Evolutionary conservation across 2,113 vertebrate species (phyloP), one percentile per base, ranked within the genome.

Genomic region (Bos javanicus): DNA sequence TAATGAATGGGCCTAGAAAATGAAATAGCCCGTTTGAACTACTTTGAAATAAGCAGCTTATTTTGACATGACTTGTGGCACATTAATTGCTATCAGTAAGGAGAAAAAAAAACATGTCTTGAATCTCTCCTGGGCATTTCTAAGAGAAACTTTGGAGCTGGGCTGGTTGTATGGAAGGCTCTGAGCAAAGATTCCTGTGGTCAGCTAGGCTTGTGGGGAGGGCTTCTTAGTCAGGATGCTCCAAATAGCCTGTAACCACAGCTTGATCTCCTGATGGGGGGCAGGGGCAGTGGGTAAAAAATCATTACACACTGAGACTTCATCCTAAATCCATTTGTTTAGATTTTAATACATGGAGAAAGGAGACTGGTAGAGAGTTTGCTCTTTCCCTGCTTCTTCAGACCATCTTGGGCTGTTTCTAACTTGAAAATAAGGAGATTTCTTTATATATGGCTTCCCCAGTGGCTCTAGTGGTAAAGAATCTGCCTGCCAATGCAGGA

Each of bases 1-100:
- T 99, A 99, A 99, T 99, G 98, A 99, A 98, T 97, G 97, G 98
- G 97, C 98, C 97, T 96, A 98, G 98, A 98, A 98, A 98, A 98
- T 52, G 97, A 98, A 99, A 98, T 98, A 97, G 98, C 94, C 96
- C 64, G 33, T 98, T 97, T 97, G 97, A 97, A 96, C 92, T 97
- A 93, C 98, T 98, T 98, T 98, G 97, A 98, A 98, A 98, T 86
- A 98, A 98, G 98, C 98, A 97, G 96, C 96, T 97, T 98, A 97
- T 98, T 98, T 98, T 95, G 97, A 97, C 97, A 97, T 96, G 97
- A 97, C 97, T 98, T 87, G 50, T 92, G 97, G 96, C 95, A 97
- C 96, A 98, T 98, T 98, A 98, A 98, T 97, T 98, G 96, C 98
- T 97, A 98, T 98, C 98, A 96, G 95, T 97, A 98, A 98, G 97